Conservation (phyloP, 2,888 invertebrate species). For the Biston betularia region DNA sequence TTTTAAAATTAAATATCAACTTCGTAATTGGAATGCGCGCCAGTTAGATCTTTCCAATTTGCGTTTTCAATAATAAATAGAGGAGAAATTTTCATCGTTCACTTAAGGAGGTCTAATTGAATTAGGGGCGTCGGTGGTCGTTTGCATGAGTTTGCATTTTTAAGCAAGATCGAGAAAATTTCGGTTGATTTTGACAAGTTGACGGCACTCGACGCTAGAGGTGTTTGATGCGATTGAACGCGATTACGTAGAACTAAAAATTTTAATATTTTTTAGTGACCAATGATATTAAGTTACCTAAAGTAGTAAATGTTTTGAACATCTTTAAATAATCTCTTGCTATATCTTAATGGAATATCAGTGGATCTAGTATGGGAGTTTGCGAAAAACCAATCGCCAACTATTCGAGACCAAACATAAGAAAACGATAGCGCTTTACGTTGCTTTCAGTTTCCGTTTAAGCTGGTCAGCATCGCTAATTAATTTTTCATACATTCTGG, state of each 20-base stretch:
- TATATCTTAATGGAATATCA: too few species aligned
- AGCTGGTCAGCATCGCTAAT: too few species aligned
- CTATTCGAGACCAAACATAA: too few species aligned
- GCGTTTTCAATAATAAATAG: constrained; percentile 68
- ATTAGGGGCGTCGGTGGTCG: constrained; percentile 77
- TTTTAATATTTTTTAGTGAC: constrained; percentile 39
- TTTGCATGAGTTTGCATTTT: constrained; percentile 86
- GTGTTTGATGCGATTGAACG: constrained; percentile 56
- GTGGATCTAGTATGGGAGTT: too few species aligned
- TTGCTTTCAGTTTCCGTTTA: too few species aligned
- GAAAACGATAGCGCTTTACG: too few species aligned
- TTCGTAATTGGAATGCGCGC: constrained; percentile 70
- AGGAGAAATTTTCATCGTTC: constrained; percentile 71
- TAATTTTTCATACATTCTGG: too few species aligned
- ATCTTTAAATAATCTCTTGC: too few species aligned
- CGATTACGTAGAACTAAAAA: constrained; percentile 49
- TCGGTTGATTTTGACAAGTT: constrained; percentile 73
- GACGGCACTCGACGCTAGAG: constrained; percentile 54
- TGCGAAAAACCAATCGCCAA: too few species aligned
- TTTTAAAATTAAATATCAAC: constrained; percentile 64
- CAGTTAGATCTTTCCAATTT: constrained; percentile 73
- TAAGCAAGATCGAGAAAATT: constrained; percentile 72
- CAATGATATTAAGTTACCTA: constrained; percentile 6
- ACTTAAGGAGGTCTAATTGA: constrained; percentile 78
- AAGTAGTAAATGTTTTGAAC: too few species aligned